Conservation (phyloP, 2,113 vertebrate species). For the Pipra filicauda region DNA sequence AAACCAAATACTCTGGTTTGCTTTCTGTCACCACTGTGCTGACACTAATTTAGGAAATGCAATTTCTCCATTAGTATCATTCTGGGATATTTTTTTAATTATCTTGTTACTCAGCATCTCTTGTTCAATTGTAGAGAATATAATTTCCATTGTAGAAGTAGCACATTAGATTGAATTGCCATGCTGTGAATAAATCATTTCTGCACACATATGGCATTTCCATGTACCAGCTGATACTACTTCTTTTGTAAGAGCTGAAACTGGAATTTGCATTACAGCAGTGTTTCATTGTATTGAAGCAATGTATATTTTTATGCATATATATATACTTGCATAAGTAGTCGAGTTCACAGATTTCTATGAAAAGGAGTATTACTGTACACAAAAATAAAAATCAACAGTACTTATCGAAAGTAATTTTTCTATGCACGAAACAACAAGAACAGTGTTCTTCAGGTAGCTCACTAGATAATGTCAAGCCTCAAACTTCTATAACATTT, state of each 20-base stretch:
- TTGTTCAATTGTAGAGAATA: not conserved
- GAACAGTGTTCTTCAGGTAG: not conserved
- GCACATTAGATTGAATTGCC: conserved; percentile 19
- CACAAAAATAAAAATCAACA: not conserved
- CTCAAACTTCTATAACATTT: not conserved
- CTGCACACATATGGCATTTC: conserved; percentile 6
- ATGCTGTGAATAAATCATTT: conserved; percentile 24
- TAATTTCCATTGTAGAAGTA: conserved; percentile 18
- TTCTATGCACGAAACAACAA: not conserved
- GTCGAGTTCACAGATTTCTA: not conserved
- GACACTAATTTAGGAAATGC: conserved; percentile 5
- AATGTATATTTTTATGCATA: not conserved
- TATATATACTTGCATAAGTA: not conserved
- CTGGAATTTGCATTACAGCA: not conserved
- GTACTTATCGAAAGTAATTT: not conserved
- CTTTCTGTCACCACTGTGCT: not conserved
- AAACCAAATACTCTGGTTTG: not conserved
- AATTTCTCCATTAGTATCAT: not conserved
- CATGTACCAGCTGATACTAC: not conserved
- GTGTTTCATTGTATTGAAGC: not conserved
- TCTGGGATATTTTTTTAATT: not conserved
- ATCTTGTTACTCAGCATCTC: conserved; percentile 19
- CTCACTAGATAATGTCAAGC: not conserved
- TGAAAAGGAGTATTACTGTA: not conserved
- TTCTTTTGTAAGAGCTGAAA: conserved; percentile 12